Percentiles rank a stretch among this genome's conserved stretches.
Conservation (phyloP, 1,140 invertebrate species). For the Goniozus legneri region DNA sequence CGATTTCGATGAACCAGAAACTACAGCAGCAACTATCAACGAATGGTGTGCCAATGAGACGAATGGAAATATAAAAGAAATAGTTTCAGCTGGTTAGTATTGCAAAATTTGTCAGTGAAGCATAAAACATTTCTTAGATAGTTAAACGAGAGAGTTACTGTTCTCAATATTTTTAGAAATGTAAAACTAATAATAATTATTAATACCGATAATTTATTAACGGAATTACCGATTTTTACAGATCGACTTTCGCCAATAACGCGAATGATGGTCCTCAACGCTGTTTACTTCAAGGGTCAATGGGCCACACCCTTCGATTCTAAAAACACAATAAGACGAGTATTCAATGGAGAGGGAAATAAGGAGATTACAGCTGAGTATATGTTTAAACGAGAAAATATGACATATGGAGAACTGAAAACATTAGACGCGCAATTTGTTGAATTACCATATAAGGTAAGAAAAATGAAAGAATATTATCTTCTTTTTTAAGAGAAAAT, state of each 20-base stretch:
- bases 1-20: slow-evolving; percentile 37
- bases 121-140: neutral
- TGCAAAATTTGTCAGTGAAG: too few relatives aligned
- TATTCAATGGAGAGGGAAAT: too few relatives aligned
- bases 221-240: slow-evolving; percentile 18
- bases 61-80: slow-evolving; percentile 55
- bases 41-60: slow-evolving; percentile 57
- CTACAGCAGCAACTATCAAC: slow-evolving; percentile 53
- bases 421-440: slow-evolving; percentile 46
- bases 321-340: slow-evolving; percentile 52
- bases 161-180: neutral
- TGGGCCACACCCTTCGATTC: slow-evolving; percentile 70
- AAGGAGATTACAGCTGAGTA: too few relatives aligned
- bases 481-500: neutral
- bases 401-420: slow-evolving; percentile 38
- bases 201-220: neutral
- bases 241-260: slow-evolving; percentile 54
- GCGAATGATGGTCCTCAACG: slow-evolving; percentile 72
- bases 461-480: neutral
- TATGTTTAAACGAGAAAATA: slow-evolving; percentile 28
- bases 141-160: neutral
- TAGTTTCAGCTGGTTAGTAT: slow-evolving; percentile 49
- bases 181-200: neutral
- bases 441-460: slow-evolving; percentile 55
- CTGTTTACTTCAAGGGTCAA: slow-evolving; percentile 80